A percentile compares a stretch with the other conserved stretches of the same genome.
Conservation (phyloP, 2,797 vertebrate genomes). For the Telmatherina bonti region DNA sequence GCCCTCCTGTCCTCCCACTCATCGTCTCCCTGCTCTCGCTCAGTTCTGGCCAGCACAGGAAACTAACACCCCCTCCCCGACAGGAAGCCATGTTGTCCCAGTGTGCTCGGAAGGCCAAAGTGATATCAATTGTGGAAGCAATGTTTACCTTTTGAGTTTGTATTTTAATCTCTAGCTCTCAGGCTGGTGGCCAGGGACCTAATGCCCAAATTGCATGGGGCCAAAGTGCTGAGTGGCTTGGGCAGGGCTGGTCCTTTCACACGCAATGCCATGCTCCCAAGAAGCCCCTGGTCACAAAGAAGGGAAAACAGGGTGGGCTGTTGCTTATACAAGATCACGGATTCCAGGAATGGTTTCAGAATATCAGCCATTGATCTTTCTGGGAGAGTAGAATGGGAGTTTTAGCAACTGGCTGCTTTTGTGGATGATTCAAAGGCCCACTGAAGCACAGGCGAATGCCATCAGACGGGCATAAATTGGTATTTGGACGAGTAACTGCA, state of each 20-base stretch:
- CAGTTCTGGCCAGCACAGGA: conserved; percentile 75
- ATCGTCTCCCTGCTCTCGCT: conserved; percentile 54
- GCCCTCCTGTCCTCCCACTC: conserved; percentile 61
- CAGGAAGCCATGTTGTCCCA: conserved; percentile 85
- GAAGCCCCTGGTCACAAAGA: conserved; percentile 60
- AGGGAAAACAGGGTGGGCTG: conserved; percentile 52
- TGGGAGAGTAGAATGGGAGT: conserved; percentile 63
- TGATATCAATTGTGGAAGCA: conserved; percentile 82
- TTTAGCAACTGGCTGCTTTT: conserved; percentile 26
- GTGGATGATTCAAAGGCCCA: conserved; percentile 29
- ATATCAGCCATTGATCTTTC: conserved; percentile 73
- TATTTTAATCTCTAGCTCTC: conserved; percentile 73
- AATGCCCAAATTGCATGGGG: conserved; percentile 74
- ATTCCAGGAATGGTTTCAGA: conserved; percentile 60
- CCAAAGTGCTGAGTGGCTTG: conserved; percentile 72
- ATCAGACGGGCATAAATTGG: conserved; percentile 8
- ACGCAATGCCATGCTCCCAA: conserved; percentile 77
- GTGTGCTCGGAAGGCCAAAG: conserved; percentile 72
- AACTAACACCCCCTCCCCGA: conserved; percentile 62
- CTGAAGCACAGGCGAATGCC: conserved; percentile 24
- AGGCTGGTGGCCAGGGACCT: conserved; percentile 76
- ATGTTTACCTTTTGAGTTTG: conserved; percentile 85
- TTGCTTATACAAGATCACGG: conserved; percentile 59
- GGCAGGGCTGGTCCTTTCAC: conserved; percentile 78
- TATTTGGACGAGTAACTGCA: conserved; percentile 26